A percentile compares a stretch with the other conserved stretches of the same genome.
Conservation (phyloP, 2,113 vertebrate genomes). For the Heterocephalus glaber region DNA sequence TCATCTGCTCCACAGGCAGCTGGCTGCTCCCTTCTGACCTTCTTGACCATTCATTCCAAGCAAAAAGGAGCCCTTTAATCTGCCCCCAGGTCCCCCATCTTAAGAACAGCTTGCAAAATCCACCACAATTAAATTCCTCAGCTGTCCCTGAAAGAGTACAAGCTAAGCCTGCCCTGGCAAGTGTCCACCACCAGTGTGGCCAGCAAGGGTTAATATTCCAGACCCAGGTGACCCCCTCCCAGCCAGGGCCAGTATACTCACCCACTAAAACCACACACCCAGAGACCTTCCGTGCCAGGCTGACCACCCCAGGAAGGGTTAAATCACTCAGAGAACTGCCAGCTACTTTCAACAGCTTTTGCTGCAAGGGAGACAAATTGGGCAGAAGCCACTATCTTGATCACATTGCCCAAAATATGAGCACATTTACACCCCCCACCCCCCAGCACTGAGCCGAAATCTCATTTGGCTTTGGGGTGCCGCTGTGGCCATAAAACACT, state of each 20-base stretch:
- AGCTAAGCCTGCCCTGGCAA: not conserved
- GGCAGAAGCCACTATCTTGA: conserved; percentile 31
- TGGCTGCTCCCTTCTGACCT: not conserved
- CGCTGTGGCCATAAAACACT: not conserved
- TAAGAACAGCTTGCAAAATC: conserved; percentile 36
- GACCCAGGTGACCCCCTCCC: not conserved
- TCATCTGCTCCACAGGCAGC: not conserved
- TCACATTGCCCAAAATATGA: conserved; percentile 21
- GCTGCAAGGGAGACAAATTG: conserved; percentile 27
- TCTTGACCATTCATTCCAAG: not conserved
- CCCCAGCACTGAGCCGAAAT: conserved; percentile 49
- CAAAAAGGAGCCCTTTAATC: not conserved
- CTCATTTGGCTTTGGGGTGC: conserved; percentile 53
- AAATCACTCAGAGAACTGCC: conserved; percentile 50
- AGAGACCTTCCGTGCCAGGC: not conserved
- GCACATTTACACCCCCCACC: not conserved
- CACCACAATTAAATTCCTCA: conserved; percentile 34
- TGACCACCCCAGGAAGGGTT: conserved; percentile 16
- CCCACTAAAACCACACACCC: not conserved
- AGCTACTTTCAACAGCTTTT: conserved; percentile 59
- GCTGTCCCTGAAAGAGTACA: not conserved
- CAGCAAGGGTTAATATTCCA: conserved; percentile 43
- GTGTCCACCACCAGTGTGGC: not conserved
- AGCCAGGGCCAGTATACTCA: not conserved
- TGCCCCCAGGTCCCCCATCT: not conserved